Conservation (phyloP, 2,888 invertebrate species). For the Macrosiphum euphorbiae region DNA sequence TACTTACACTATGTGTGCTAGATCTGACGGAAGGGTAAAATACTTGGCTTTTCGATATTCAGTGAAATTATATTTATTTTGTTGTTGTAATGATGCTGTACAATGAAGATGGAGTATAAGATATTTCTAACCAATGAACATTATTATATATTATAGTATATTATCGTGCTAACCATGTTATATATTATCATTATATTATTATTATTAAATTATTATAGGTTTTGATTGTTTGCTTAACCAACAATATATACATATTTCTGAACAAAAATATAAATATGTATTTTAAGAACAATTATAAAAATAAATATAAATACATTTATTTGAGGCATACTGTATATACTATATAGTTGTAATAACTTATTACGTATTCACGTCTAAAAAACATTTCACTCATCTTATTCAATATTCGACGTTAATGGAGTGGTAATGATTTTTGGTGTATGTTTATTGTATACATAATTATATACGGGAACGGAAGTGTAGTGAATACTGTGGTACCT, state of each 20-base stretch:
- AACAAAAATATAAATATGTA: not conserved
- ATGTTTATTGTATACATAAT: not conserved
- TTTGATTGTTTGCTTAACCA: not conserved
- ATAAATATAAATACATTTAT: not conserved
- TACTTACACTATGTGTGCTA: not conserved
- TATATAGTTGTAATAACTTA: not conserved
- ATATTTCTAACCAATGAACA: not conserved
- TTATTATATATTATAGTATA: not conserved
- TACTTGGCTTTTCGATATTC: not conserved
- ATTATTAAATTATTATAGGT: not conserved
- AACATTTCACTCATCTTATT: not conserved
- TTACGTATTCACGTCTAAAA: too few relatives aligned
- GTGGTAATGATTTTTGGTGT: slow-evolving; percentile 44
- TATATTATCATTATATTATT: not conserved
- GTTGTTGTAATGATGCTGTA: not conserved
- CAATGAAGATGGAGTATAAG: not conserved
- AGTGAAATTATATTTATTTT: not conserved
- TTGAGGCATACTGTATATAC: not conserved
- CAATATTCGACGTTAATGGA: not conserved
- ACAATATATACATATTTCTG: not conserved
- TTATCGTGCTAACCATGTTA: not conserved
- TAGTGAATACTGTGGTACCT: not conserved
- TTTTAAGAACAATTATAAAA: not conserved
- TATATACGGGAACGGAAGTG: not conserved
- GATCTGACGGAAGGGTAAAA: not conserved